Evolutionary conservation across 2,797 vertebrate genomes (phyloP), one percentile per base, ranked within the genome.

Genomic region (Antennarius maculatus): DNA sequence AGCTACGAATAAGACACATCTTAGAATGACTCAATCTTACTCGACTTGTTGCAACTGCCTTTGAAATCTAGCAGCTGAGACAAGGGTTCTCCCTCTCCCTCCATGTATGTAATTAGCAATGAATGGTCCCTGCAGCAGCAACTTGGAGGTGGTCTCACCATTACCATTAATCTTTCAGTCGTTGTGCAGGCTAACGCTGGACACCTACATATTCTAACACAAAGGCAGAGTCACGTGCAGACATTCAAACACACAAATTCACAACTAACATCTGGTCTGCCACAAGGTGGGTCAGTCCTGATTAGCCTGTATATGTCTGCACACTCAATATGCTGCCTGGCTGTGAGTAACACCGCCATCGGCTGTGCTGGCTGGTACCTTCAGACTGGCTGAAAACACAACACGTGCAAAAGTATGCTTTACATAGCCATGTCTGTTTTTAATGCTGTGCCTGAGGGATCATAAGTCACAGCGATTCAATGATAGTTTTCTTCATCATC

Each of bases 21-120:
- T 23, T 23, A 23, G 23, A 54, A 71, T 76, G 49, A 70, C 55
- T 74, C 64, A 69, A 74, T 66, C 64, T 61, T 46, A 45, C 27
- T 23, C 23, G n/a, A 64, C 43, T 56, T 47, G 18, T 66, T 69
- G 63, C 54, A 16, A 28, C 73, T 29, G 58, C 23, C 54, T 78
- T 82, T 80, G 75, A 78, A 79, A 79, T 74, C 39, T 42, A 66
- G 68, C 71, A 46, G 60, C 69, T 73, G 73, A 67, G 83, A 82
- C 80, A 82, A 80, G 79, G 86, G 69, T 75, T 80, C 74, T 76
- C 70, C 80, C 71, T 71, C 52, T 34, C 54, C 53, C 59, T 51
- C 75, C 12, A 12, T 77, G 74, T 76, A 69, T 77, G 71, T 84
- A 89, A 90, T 91, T 88, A 90, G 70, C 64, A 28, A 71, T 13